A percentile compares a stretch with the other conserved stretches of the same genome.
Conservation (phyloP, 2,797 vertebrate species). For the Spea hammondii region DNA sequence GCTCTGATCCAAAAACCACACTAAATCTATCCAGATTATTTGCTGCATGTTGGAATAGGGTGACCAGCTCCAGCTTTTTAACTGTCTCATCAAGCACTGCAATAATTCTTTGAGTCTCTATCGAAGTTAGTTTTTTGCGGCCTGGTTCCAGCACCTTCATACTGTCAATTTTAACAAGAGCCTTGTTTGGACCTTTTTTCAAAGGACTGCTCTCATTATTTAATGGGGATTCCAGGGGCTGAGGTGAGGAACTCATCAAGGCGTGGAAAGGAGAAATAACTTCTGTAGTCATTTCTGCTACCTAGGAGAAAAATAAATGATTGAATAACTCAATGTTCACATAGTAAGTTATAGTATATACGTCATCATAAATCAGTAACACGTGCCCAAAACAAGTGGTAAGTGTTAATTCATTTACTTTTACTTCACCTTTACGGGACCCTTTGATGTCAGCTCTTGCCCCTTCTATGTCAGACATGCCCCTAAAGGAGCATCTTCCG, state of each 20-base stretch:
- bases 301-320: no score
- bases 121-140: slow-evolving; percentile 61
- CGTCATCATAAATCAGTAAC: no score
- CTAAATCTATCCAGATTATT: slow-evolving; percentile 45
- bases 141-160: slow-evolving; percentile 53
- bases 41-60: slow-evolving; percentile 61
- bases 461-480: no score
- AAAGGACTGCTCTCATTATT: not conserved
- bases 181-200: slow-evolving; percentile 23
- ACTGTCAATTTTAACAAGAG: not conserved
- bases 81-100: slow-evolving; percentile 75
- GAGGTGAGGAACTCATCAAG: not conserved
- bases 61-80: slow-evolving; percentile 69
- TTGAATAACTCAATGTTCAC: no score
- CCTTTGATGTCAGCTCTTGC: no score
- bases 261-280: not conserved
- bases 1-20: slow-evolving; percentile 52
- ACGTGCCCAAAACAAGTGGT: no score
- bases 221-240: slow-evolving; percentile 24
- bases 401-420: no score
- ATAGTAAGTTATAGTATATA: no score
- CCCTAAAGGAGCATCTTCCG: not conserved
- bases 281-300: slow-evolving; percentile 46
- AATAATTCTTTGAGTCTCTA: slow-evolving; percentile 71
- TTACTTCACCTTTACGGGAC: no score